These are phyloP conservation scores for Meloidogyne chitwoodi DNA, from an alignment of 1,140 invertebrate species.

Conservation along the genomic window DNA sequence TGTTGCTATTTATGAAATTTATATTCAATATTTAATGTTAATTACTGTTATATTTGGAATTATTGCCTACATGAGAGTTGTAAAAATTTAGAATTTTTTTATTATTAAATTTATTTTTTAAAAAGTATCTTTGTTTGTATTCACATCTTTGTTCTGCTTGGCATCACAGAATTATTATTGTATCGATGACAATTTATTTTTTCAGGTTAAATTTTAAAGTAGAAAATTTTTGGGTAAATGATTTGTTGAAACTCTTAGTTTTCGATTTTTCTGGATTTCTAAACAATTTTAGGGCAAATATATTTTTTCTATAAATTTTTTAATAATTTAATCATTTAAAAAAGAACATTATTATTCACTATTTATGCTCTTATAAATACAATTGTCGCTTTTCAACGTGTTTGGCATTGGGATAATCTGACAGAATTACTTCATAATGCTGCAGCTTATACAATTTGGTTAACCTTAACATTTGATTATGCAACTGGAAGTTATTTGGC, in stretches of 20 bases:
- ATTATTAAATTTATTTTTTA: too few species aligned
- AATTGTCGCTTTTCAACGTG: background rate
- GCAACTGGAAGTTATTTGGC: background rate
- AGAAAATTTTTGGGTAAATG: too few species aligned
- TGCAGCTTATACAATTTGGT: background rate
- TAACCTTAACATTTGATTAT: background rate
- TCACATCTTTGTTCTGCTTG: background rate
- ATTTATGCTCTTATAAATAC: background rate
- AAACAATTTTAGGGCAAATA: too few species aligned
- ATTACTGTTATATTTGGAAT: background rate
- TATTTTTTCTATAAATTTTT: too few species aligned
- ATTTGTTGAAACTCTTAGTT: too few species aligned
- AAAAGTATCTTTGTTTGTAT: background rate
- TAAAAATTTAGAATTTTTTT: background rate
- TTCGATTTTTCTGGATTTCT: too few species aligned
- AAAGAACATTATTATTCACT: background rate
- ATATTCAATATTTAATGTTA: background rate
- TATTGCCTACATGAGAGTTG: background rate
- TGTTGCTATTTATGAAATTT: background rate
- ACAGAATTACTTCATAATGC: background rate
- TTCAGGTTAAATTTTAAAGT: background rate
- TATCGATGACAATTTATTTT: background rate
- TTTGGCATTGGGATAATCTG: background rate
- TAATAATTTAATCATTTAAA: too few species aligned
- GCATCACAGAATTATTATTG: background rate